Evolutionary conservation across 2,888 invertebrate genomes (phyloP), one percentile per base, ranked within the genome.

Genomic region (Iphiclides podalirius): DNA sequence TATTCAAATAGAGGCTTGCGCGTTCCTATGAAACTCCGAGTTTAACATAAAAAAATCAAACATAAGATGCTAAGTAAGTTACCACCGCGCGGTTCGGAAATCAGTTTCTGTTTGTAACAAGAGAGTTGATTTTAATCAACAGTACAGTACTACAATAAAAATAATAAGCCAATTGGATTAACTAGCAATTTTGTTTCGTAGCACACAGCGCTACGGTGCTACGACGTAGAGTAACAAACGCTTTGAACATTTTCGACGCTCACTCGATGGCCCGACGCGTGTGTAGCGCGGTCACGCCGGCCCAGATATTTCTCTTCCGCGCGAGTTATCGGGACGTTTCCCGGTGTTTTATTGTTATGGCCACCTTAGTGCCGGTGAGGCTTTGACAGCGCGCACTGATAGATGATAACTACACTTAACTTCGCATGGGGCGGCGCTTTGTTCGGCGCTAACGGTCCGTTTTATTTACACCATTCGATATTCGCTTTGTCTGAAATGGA

Each of bases 231-330:
- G 28, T n/a, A 9, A 28, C 28, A 2, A 9, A 20, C 2, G n/a
- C 28, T 28, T n/a, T n/a, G n/a, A n/a, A 28, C 28, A n/a, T 9
- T 6, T 20, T 20, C 6, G 13, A 8, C 48, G 42, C 13, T 1
- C 4, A 20, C 48, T 51, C 48, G 20, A 1, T 48, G 37, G 54
- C 52, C 51, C 47, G 44, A 36, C 41, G 45, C 41, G 47, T 46
- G 8, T 55, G 54, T 33, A 17, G 26, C 46, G 45, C 38, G 43
- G 42, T 43, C 48, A 26, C 41, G 51, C 47, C 54, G 49, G 52
- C 52, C 53, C 44, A 60, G 60, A 67, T 67, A 69, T 63, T 63
- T 70, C 66, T 69, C 63, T 68, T 67, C 68, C 64, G 52, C 62
- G 58, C 63, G 57, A 64, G 55, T 58, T 63, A 60, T 59, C 64